A percentile compares a stretch with the other conserved stretches of the same genome.
Evolutionary conservation across 2,888 invertebrate genomes (phyloP).

Genomic region (Pemphredon lugubris): DNA sequence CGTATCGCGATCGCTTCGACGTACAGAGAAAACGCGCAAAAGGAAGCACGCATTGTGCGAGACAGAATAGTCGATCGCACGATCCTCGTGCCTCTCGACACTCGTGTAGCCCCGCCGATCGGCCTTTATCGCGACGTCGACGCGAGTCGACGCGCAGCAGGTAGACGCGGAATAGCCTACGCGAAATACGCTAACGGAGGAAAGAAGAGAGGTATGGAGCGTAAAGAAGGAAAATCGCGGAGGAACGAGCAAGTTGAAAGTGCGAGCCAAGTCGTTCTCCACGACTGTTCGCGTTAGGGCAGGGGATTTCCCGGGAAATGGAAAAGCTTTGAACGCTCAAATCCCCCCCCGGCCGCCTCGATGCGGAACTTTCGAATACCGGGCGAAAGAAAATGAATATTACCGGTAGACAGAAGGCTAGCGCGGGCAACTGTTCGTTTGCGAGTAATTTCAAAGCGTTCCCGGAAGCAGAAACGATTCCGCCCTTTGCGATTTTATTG

Average conservation of each 20-base stretch:
- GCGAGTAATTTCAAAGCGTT: slow-evolving; percentile 33
- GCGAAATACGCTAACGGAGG: too few relatives aligned
- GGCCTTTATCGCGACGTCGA: too few relatives aligned
- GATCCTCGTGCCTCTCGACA: background rate
- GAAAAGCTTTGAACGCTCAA: slow-evolving; percentile 63
- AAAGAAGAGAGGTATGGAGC: too few relatives aligned
- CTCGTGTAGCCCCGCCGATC: too few relatives aligned
- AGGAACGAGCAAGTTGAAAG: slow-evolving; percentile 38
- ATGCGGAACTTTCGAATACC: slow-evolving; percentile 46
- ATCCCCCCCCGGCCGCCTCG: slow-evolving; percentile 25
- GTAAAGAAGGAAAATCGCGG: background rate
- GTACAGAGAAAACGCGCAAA: too few relatives aligned
- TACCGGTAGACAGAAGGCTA: slow-evolving; percentile 19
- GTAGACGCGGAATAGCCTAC: too few relatives aligned
- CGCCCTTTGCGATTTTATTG: background rate
- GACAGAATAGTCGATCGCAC: too few relatives aligned
- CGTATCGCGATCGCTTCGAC: too few relatives aligned
- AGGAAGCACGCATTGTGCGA: too few relatives aligned
- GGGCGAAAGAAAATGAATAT: slow-evolving; percentile 49
- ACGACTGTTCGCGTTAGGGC: slow-evolving; percentile 51
- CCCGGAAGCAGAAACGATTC: slow-evolving; percentile 2
- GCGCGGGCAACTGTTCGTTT: slow-evolving; percentile 26
- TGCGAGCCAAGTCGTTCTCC: slow-evolving; percentile 36
- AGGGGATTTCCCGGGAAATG: slow-evolving; percentile 65
- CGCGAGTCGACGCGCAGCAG: too few relatives aligned